Evolutionary conservation across 2,113 vertebrate genomes (phyloP), one percentile per base, ranked within the genome.

Genomic region (Rhinoptilus africanus): DNA sequence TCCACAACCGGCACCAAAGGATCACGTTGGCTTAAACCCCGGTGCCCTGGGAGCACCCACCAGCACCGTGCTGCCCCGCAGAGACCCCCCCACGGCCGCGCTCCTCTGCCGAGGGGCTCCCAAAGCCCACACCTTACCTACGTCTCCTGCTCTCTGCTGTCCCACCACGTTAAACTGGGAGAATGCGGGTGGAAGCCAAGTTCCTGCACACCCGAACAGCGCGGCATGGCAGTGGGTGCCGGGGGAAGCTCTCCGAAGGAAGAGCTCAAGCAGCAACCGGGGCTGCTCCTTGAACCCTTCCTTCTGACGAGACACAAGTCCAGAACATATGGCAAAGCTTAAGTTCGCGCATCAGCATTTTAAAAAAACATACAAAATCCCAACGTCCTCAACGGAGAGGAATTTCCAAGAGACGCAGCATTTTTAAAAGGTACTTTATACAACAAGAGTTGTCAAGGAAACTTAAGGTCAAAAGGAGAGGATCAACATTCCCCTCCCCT

Each of bases 331-430:
- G 0, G 47, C 51, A 76, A 81, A 68, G 34, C 51, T 27, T 2
- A 0, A n/a, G 17, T 6, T 16, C 5, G 1, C 8, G 35, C 67
- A 27, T 17, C 28, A 9, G 62, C 12, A 2, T 2, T 45, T 37
- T 6, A 4, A 51, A 12, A 12, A 5, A 3, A 30, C 5, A 0
- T 0, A 17, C 32, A 17, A 28, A 24, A 24, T 7, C 53, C 41
- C 12, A n/a, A 11, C 34, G 7, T 2, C 35, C 86, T 80, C 3
- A 0, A 6, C 1, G 27, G 43, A 12, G 60, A 54, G 47, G 18
- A 45, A 30, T 3, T 68, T 23, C 91, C 88, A 39, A 39, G 62
- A 43, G 48, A 26, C 2, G 17, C 48, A 21, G 21, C 32, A 2
- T 14, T 59, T 34, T 19, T 19, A 8, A 43, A n/a, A 43, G 37